phyloP scores from a whole-genome alignment of 2,113 vertebrate species.

The Grallaria varia region DNA sequence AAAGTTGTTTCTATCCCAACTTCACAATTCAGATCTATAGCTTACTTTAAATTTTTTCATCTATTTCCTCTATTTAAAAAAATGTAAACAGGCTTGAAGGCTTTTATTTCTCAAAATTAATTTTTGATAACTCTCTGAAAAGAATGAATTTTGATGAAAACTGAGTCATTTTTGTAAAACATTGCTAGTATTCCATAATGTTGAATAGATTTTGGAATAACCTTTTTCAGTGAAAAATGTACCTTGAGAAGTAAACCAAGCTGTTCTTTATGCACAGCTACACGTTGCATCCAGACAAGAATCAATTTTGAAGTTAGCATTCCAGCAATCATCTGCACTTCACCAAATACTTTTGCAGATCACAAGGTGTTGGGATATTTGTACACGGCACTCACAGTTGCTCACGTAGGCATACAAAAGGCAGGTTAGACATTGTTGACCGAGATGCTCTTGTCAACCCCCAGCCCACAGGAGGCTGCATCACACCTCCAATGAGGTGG shows the following conservation, averaged over 20 bases:
- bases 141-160: neutral
- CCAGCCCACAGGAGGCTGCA: neutral
- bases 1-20: neutral
- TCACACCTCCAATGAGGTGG: neutral
- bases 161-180: neutral
- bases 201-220: neutral
- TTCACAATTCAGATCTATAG: neutral
- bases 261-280: neutral
- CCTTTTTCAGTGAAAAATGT: neutral
- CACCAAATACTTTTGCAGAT: neutral
- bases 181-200: accelerated
- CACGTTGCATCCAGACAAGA: neutral
- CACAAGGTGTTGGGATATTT: neutral
- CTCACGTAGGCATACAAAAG: accelerated
- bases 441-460: neutral
- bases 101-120: neutral
- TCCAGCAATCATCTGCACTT: neutral
- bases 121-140: neutral
- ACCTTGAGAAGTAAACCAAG: neutral
- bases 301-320: neutral
- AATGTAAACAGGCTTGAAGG: neutral
- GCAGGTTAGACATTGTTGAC: neutral
- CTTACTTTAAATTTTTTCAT: neutral
- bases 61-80: neutral
- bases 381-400: accelerated